Evolutionary conservation across 2,797 vertebrate species (phyloP).

Genomic region (Acrocephalus scirpaceus): DNA sequence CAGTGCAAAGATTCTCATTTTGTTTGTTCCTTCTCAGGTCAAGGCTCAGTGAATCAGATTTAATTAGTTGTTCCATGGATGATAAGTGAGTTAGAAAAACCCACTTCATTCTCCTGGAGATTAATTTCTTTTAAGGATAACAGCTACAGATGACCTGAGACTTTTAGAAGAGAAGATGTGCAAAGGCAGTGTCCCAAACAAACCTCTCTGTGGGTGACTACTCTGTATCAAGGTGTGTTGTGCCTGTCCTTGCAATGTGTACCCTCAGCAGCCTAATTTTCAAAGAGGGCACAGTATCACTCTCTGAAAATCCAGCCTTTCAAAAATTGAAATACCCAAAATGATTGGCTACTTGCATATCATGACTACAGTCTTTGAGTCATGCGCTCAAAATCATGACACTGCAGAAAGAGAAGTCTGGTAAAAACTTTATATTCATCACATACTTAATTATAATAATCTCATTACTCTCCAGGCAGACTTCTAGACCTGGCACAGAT

Average conservation of each 20-base stretch:
- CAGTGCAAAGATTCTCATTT: constrained; percentile 1
- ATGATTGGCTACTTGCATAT: background rate
- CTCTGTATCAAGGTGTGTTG: background rate
- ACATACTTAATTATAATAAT: background rate
- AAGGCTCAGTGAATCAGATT: background rate
- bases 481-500: background rate
- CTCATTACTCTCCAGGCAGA: background rate
- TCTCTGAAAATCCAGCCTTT: background rate
- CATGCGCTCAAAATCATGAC: background rate
- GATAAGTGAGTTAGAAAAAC: background rate
- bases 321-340: background rate
- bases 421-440: background rate
- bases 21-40: background rate
- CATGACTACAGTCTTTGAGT: background rate
- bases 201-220: background rate
- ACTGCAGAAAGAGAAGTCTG: background rate
- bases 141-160: background rate
- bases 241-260: background rate
- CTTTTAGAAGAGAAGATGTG: background rate
- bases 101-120: background rate
- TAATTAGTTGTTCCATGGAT: background rate
- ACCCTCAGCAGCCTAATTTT: background rate
- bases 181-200: background rate
- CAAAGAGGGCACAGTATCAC: background rate
- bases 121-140: background rate